Conservation (phyloP, 2,113 vertebrate genomes). For the Lipophrys pholis region DNA sequence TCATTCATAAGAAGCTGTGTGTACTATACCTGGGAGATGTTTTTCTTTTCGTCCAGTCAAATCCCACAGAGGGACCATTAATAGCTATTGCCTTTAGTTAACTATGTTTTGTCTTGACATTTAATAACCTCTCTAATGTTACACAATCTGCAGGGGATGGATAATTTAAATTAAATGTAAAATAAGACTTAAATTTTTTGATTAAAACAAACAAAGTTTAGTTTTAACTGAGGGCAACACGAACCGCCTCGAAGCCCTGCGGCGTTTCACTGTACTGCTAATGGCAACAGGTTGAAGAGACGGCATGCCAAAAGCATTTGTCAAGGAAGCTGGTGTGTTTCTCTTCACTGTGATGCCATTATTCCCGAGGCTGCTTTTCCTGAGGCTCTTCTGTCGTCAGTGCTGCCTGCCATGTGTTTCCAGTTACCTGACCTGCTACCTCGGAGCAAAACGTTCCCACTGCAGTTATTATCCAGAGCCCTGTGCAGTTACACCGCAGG, state of each 20-base stretch:
- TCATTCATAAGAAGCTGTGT: too few species aligned
- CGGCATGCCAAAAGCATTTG: conserved; percentile 46
- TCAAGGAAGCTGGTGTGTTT: conserved; percentile 23
- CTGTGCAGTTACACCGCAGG: conserved; percentile 63
- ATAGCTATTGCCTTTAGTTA: conserved; percentile 22
- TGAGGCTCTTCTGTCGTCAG: conserved; percentile 6
- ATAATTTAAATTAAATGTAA: conserved; percentile 23
- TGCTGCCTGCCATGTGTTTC: conserved; percentile 77
- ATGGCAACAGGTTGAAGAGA: conserved; percentile 40
- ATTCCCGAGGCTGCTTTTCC: conserved; percentile 10
- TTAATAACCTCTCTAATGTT: conserved; percentile 25
- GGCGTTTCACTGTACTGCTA: conserved; percentile 17
- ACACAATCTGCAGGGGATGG: conserved; percentile 16
- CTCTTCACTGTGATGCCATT: conserved; percentile 38
- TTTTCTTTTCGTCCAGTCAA: not conserved
- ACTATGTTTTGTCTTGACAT: conserved; percentile 44
- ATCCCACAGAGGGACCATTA: conserved; percentile 28
- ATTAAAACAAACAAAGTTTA: not conserved
- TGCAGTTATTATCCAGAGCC: conserved; percentile 71
- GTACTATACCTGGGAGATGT: not conserved
- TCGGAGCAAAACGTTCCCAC: conserved; percentile 64
- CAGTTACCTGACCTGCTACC: conserved; percentile 78
- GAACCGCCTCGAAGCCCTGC: conserved; percentile 14
- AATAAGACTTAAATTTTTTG: conserved; percentile 8
- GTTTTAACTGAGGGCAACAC: not conserved